Evolutionary conservation across 2,888 invertebrate genomes (phyloP), one percentile per base, ranked within the genome.

Genomic region (Drosophila atripex): DNA sequence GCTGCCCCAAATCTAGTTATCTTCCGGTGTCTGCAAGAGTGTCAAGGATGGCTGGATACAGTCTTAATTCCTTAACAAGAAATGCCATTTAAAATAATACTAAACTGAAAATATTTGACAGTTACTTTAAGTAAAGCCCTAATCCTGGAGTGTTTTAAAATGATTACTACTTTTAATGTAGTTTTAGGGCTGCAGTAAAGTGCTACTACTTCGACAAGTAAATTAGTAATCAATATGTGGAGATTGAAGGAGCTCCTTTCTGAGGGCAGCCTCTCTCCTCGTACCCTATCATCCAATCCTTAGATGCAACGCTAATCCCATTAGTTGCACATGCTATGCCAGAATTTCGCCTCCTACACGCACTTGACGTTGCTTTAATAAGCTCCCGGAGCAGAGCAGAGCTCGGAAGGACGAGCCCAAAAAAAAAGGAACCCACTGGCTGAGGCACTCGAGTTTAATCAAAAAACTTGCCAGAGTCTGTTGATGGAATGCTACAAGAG

Each of bases 201-300:
- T 53, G 39, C 9, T 11, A 18, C 9, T 18, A 41, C 23, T 47
- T 51, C 30, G 46, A 60, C 78, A 80, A 70, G 71, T 76, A 76
- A 85, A 77, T 87, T 80, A 78, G 79, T 73, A 74, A 87, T 87
- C 83, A 85, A 85, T 82, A 74, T 77, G 76, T 58, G 70, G 56
- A 58, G 61, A 43, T 65, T 56, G 60, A 16, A 49, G 57, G 49
- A 52, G 21, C 16, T 49, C 18, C 16, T 14, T 38, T 46, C 23
- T 8, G 52, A 38, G 49, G 45, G 0, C n/a, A 3, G 12, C 12
- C 12, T 12, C 32, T 32, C 12, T 18, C 23, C 51, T 7, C 43
- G 5, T 32, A 12, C 28, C 9, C 28, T 23, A 23, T 23, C 21
- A 23, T 28, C 28, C n/a, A 14, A 35, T 35, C 14, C 41, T 18